phyloP scores from a whole-genome alignment of 2,113 vertebrate genomes.

The Manacus vitellinus region DNA sequence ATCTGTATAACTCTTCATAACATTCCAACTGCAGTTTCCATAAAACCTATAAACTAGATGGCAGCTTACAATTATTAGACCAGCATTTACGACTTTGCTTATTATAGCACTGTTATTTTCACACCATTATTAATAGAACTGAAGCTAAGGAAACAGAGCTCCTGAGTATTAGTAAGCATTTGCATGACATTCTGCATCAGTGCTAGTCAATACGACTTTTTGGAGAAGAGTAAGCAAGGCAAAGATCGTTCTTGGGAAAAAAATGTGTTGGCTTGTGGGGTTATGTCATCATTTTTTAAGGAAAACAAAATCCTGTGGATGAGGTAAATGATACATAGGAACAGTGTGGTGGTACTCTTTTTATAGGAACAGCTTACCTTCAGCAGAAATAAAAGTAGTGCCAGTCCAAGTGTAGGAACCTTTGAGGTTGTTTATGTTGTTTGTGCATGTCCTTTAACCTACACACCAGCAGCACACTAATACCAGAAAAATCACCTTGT shows the following conservation, averaged over 20 bases:
- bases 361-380: background rate
- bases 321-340: background rate
- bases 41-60: conserved; percentile 32
- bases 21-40: background rate
- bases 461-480: background rate
- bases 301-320: background rate
- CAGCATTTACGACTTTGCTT: conserved; percentile 20
- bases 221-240: background rate
- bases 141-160: background rate
- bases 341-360: background rate
- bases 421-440: background rate
- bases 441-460: background rate
- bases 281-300: background rate
- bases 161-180: background rate
- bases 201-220: background rate
- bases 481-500: background rate
- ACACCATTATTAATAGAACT: conserved; percentile 15
- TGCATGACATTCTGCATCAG: background rate
- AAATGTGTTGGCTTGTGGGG: background rate
- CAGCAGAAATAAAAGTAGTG: background rate
- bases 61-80: conserved; percentile 23
- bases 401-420: background rate
- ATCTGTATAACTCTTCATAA: conserved; percentile 33
- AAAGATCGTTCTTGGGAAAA: background rate
- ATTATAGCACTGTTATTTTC: conserved; percentile 19